phyloP scores from a whole-genome alignment of 2,888 invertebrate genomes.

The Melitaea athalia region DNA sequence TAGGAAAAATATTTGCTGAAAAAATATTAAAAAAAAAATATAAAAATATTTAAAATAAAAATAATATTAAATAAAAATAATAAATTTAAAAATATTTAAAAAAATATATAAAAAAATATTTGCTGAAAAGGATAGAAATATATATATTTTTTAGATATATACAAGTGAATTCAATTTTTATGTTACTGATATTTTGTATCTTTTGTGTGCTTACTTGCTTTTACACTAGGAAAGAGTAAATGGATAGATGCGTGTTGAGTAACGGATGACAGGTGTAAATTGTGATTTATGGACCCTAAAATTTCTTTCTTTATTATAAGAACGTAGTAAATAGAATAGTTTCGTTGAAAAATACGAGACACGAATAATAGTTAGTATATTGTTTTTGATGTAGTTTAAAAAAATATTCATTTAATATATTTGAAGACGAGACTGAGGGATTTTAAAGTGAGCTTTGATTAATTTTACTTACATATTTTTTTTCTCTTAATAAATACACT shows the following conservation, averaged over 20 bases:
- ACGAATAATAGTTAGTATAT: neutral
- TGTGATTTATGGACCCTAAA: conserved; percentile 15
- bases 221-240: conserved; percentile 14
- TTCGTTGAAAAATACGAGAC: too few species aligned
- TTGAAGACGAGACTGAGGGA: too few species aligned
- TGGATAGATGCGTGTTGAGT: conserved; percentile 20
- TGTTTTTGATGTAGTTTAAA: neutral
- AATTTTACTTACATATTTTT: too few species aligned
- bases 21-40: too few species aligned
- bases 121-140: neutral
- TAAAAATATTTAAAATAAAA: too few species aligned
- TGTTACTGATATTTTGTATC: neutral
- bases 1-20: too few species aligned
- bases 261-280: conserved; percentile 18
- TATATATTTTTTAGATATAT: neutral
- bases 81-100: too few species aligned
- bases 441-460: too few species aligned
- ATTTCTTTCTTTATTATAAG: neutral
- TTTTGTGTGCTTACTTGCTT: conserved; percentile 3
- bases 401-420: too few species aligned
- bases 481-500: too few species aligned
- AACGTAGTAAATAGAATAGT: neutral
- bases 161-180: neutral
- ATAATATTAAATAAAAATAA: too few species aligned
- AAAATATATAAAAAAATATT: too few species aligned